phyloP scores from a whole-genome alignment of 2,113 vertebrate species.

The Leptobrachium leishanense region DNA sequence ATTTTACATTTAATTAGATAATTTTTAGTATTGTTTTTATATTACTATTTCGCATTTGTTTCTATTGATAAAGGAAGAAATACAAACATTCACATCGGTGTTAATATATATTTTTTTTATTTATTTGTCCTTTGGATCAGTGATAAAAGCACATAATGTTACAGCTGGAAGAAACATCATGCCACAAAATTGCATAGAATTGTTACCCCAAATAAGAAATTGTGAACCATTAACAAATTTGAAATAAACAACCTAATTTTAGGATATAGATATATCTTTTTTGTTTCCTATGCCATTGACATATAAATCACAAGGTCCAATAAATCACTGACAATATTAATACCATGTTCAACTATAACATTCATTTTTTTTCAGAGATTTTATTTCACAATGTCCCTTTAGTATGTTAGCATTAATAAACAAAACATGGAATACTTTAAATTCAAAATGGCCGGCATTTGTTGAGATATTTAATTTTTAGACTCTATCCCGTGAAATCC shows the following conservation, averaged over 20 bases:
- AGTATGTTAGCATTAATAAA: constrained; percentile 74
- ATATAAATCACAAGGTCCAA: constrained; percentile 72
- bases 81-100: constrained; percentile 48
- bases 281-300: constrained; percentile 62
- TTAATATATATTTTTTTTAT: constrained; percentile 69
- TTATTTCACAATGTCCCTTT: constrained; percentile 78
- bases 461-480: constrained; percentile 62
- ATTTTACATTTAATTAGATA: too few species aligned
- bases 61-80: neutral
- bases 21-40: too few species aligned
- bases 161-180: constrained; percentile 85
- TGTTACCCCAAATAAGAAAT: constrained; percentile 71
- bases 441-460: constrained; percentile 70
- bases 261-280: constrained; percentile 68
- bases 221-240: constrained; percentile 74
- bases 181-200: constrained; percentile 91
- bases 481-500: constrained; percentile 76
- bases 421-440: constrained; percentile 70
- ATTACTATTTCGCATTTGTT: too few species aligned
- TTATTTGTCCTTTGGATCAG: constrained; percentile 81
- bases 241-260: constrained; percentile 68
- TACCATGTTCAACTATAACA: constrained; percentile 80
- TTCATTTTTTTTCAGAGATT: constrained; percentile 79
- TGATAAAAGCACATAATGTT: constrained; percentile 84
- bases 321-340: constrained; percentile 74